Evolutionary conservation across 2,113 vertebrate species (phyloP).

Genomic region (human (Homo sapiens)): GRCh38 chr6:14092001-14092500

Average conservation of each 20-base stretch:
- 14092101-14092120: neutral
- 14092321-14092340: conserved; percentile 16
- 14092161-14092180: neutral
- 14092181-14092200: neutral
- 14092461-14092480: neutral
- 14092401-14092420: conserved; percentile 64
- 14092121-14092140: neutral
- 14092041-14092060: neutral
- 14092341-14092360: conserved; percentile 70
- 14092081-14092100: neutral
- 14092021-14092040: conserved; percentile 20
- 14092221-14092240: neutral
- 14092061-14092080: neutral
- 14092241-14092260: neutral
- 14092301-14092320: neutral
- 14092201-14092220: neutral
- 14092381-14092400: conserved; percentile 15
- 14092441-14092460: conserved; percentile 75
- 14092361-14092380: conserved; percentile 27
- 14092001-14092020: neutral
- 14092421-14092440: conserved; percentile 55
- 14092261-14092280: conserved; percentile 7
- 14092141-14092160: neutral
- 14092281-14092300: neutral
- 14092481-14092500: neutral